These are phyloP conservation scores for Saccopteryx leptura DNA, from an alignment of 2,113 vertebrate species.

Conservation along the genomic window DNA sequence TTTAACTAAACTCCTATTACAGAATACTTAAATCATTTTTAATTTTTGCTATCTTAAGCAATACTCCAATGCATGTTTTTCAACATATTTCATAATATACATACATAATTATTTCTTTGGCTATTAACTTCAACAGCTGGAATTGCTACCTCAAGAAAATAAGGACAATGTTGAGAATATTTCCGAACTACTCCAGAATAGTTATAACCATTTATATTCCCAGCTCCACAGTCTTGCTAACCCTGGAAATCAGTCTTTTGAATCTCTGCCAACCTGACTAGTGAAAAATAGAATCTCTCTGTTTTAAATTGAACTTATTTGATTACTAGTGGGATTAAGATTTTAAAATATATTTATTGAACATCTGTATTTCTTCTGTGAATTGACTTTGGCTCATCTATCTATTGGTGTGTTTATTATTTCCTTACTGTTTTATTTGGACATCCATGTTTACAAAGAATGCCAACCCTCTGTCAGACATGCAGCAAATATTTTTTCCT, in stretches of 20 bases:
- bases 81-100: background rate
- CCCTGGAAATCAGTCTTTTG: background rate
- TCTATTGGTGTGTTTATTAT: background rate
- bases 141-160: constrained; percentile 30
- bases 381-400: background rate
- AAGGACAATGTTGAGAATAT: background rate
- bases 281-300: constrained; percentile 41
- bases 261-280: background rate
- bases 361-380: constrained; percentile 2
- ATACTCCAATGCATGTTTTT: background rate
- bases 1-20: background rate
- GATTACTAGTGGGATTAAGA: constrained; percentile 18
- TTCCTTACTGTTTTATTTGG: background rate
- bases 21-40: background rate
- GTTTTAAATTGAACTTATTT: constrained; percentile 33
- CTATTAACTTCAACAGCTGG: constrained; percentile 37
- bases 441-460: background rate
- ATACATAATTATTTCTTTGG: constrained; percentile 40
- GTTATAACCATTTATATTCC: background rate
- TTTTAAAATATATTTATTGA: constrained; percentile 28
- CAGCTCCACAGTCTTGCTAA: background rate
- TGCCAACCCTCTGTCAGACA: constrained; percentile 17
- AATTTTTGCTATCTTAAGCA: constrained; percentile 36
- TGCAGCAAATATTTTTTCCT: background rate
- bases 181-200: background rate